phyloP scores from a whole-genome alignment of 2,888 invertebrate species.

The Orthosia incerta region DNA sequence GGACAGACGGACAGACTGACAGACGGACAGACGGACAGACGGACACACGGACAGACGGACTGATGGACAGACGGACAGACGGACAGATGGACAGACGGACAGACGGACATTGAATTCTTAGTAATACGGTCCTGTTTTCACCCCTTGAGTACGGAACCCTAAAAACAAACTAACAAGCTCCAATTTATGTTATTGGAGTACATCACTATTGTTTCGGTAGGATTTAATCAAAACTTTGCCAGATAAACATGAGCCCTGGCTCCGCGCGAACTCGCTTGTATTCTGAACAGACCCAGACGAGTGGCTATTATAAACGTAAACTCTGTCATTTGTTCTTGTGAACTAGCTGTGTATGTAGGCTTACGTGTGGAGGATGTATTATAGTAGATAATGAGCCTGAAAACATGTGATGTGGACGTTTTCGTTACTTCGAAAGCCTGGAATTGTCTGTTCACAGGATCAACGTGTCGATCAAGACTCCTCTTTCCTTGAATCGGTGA shows the following conservation, averaged over 20 bases:
- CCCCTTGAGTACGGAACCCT: no score
- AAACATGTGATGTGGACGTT: neutral
- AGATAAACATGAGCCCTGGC: conserved; percentile 47
- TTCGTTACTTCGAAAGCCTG: neutral
- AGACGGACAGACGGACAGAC: no score
- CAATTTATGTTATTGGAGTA: conserved; percentile 51
- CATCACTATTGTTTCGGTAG: conserved; percentile 51
- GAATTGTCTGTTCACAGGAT: neutral
- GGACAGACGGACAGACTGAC: no score
- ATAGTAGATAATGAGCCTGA: neutral
- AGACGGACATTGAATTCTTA: no score
- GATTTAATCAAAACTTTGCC: conserved; percentile 65
- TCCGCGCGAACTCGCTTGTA: conserved; percentile 30
- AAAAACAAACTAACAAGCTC: conserved; percentile 50
- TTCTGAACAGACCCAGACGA: conserved; percentile 52
- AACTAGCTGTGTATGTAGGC: conserved; percentile 13
- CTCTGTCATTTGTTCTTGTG: conserved; percentile 49
- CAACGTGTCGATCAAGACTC: neutral
- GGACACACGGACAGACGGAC: no score
- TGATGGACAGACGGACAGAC: no score
- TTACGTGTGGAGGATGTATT: neutral
- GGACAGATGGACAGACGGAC: no score
- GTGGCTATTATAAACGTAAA: conserved; percentile 50
- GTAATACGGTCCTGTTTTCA: no score
- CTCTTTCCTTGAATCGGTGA: neutral